Conservation (phyloP, 2,888 invertebrate genomes). For the Tubulanus polymorphus region DNA sequence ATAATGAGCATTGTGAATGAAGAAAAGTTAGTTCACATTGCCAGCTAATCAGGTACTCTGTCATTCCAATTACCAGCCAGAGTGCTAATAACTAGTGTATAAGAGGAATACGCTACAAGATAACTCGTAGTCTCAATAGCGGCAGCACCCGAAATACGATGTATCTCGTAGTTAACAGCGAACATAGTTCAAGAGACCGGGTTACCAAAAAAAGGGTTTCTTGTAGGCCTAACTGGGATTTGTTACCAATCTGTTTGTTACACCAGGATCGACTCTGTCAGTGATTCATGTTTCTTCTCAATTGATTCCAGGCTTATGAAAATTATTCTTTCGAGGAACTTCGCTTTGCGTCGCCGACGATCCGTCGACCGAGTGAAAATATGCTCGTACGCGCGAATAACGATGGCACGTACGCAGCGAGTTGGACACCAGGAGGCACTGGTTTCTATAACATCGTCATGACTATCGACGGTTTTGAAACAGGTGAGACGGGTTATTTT, state of each 20-base stretch:
- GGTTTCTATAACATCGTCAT: constrained; percentile 85
- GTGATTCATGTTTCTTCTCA: background rate
- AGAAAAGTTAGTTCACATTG: no score
- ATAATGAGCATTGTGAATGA: no score
- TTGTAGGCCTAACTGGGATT: no score
- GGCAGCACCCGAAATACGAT: no score
- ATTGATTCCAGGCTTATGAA: constrained; percentile 67
- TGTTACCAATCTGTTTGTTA: no score
- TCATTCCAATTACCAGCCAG: no score
- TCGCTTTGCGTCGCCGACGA: constrained; percentile 65
- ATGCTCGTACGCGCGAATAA: constrained; percentile 72
- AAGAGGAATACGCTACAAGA: no score
- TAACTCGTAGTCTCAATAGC: no score
- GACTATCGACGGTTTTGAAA: constrained; percentile 73
- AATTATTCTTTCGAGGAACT: constrained; percentile 95
- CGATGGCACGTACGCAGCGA: constrained; percentile 77
- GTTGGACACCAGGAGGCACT: constrained; percentile 88
- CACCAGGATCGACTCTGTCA: background rate
- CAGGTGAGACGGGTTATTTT: constrained; percentile 37
- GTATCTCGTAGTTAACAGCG: no score
- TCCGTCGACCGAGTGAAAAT: constrained; percentile 71
- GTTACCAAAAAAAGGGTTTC: background rate
- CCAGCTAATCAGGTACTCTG: no score
- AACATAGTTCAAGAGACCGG: background rate
- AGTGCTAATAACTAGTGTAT: no score